These are phyloP conservation scores for Pristionchus maxplancki DNA, from an alignment of 2,888 invertebrate species.

Conservation along the genomic window DNA sequence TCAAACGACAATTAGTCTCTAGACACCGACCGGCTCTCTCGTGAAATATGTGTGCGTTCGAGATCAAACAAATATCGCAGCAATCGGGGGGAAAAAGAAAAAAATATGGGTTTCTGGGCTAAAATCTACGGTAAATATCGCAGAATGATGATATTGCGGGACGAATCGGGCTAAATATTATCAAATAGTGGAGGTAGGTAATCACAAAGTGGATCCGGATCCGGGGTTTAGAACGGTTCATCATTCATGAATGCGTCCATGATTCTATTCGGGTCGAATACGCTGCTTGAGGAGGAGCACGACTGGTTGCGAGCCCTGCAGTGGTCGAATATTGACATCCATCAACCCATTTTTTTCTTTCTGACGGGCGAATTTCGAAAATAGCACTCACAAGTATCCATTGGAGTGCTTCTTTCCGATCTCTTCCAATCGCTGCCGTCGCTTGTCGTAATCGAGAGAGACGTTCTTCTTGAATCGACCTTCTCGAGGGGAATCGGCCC, in stretches of 20 bases:
- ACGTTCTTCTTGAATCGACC: constrained; percentile 52
- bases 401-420: constrained; percentile 50
- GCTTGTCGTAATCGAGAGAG: constrained; percentile 40
- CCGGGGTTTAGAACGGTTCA: constrained; percentile 49
- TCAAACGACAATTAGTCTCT: background rate
- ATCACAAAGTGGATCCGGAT: no score
- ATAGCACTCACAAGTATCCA: constrained; percentile 47
- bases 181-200: background rate
- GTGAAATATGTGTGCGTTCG: background rate
- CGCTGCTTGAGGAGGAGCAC: constrained; percentile 36
- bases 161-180: background rate
- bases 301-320: constrained; percentile 38
- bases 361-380: background rate
- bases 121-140: constrained; percentile 9
- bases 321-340: no score
- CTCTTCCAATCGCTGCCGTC: constrained; percentile 33
- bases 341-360: no score
- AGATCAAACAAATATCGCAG: constrained; percentile 32
- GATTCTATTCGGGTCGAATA: constrained; percentile 55
- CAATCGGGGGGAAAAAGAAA: background rate
- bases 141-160: background rate
- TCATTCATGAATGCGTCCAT: constrained; percentile 55
- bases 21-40: background rate
- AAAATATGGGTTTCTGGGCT: no score
- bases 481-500: constrained; percentile 29